Evolutionary conservation across 2,888 invertebrate genomes (phyloP), one percentile per base, ranked within the genome.

Genomic region (Agriopis leucophaearia): DNA sequence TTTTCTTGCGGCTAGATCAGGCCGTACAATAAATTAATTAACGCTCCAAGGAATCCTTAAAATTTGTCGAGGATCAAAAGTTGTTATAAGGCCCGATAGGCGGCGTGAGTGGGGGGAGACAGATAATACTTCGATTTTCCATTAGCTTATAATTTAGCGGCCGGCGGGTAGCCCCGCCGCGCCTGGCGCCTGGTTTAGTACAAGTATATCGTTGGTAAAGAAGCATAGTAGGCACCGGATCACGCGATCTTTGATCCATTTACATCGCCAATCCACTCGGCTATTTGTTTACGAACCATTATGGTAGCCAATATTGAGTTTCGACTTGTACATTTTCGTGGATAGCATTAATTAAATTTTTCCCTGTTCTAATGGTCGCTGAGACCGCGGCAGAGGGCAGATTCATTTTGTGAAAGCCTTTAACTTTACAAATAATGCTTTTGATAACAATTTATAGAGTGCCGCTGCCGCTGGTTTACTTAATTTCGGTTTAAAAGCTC

Each of bases 41-140:
- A 91, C 91, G 93, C 91, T 92, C 84, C 83, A 85, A 92, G 89
- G 91, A 92, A 92, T 92, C 91, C 89, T 91, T 90, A 92, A 92
- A 92, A 92, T 92, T 93, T 88, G 90, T 88, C 85, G 89, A 88
- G 90, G 88, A 92, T 92, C 92, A 92, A 91, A 93, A 94, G 92
- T 93, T 90, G 81, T 79, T 80, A 81, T 78, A 81, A 76, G 78
- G 71, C 78, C 79, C 75, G 77, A 80, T 81, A 77, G 78, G 79
- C 76, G 70, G 50, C 42, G 61, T 18, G 77, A 55, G 74, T 79
- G 82, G 76, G 80, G 27, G 79, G 82, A 84, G 81, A 84, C 83
- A 88, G 90, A 92, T 91, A 92, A 91, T 90, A 86, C 90, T 93
- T 94, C 92, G 93, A 92, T 93, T 92, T 91, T 91, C 92, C 92